A percentile compares a stretch with the other conserved stretches of the same genome.
phyloP scores from a whole-genome alignment of 2,113 vertebrate genomes.

The Leptodactylus fuscus region DNA sequence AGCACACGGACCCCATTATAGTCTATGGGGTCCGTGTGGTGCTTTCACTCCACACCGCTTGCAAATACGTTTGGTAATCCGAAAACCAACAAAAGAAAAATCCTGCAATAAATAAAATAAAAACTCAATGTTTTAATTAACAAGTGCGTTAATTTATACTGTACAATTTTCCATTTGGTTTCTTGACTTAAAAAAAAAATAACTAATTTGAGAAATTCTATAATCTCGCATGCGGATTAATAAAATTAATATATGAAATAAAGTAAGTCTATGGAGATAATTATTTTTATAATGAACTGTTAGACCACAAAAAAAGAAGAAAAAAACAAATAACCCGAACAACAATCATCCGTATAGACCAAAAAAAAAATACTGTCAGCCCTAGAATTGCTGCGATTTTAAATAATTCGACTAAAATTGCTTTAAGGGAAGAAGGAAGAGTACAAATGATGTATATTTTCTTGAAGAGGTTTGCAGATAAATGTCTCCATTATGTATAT shows the following conservation, averaged over 20 bases:
- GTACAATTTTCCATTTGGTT: too few relatives aligned
- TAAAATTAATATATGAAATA: background rate
- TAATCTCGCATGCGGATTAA: background rate
- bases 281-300: background rate
- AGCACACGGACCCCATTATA: too few relatives aligned
- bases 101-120: too few relatives aligned
- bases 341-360: background rate
- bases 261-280: background rate
- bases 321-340: background rate
- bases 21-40: too few relatives aligned
- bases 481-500: conserved; percentile 23
- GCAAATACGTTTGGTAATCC: too few relatives aligned
- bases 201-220: background rate
- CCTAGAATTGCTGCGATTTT: background rate
- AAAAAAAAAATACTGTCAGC: background rate
- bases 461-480: background rate
- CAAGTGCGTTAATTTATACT: too few relatives aligned
- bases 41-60: too few relatives aligned
- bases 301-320: background rate
- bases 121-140: too few relatives aligned
- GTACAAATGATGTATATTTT: conserved; percentile 22
- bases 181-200: too few relatives aligned
- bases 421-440: background rate
- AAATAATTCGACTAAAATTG: background rate
- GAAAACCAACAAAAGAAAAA: too few relatives aligned